Evolutionary conservation across 2,113 vertebrate genomes (phyloP), one percentile per base, ranked within the genome.

Genomic region (Cephalopholis sonnerati): DNA sequence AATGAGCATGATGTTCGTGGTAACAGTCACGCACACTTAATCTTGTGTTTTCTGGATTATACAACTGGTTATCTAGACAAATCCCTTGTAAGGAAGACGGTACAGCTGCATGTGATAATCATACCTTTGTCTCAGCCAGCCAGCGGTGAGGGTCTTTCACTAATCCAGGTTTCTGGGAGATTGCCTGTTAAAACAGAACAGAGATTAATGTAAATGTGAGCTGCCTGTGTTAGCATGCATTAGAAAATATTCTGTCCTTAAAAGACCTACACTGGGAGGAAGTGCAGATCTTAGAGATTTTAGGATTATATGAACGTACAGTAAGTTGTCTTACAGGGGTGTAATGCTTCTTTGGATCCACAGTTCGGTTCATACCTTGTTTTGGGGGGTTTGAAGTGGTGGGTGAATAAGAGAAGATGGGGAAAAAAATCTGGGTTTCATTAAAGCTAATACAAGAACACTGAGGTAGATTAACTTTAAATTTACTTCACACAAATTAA

Each of bases 51-150:
- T 71, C 58, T 50, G 1, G 27, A 36, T 58, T 72, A 65, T 29
- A 54, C 41, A 44, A 80, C 17, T 65, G 17, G 72, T 73, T 57
- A 74, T 62, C 54, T 22, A 15, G 7, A 48, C 51, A 66, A 61
- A 79, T 65, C 16, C 7, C 11, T 5, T 25, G 9, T 39, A 29
- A n/a, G 5, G 36, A 54, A 58, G 17, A 15, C 32, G 53, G 55
- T 58, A 68, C 18, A 63, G 11, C 6, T 65, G 41, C 51, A 64
- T 62, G 53, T 62, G 51, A 41, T 27, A 10, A 29, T 82, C 72
- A 89, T 96, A 99, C 98, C 97, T 99, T 98, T 84, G 96, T 97
- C 93, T 99, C 98, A 85, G 97, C 97, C 53, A 98, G 91, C 98
- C 98, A 99, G 81, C 93, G 94, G 92, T 98, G 97, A 86, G 96